Percentiles rank a stretch among this genome's conserved stretches.
Evolutionary conservation across 2,888 invertebrate genomes (phyloP).

Genomic region (Aspidiotus destructor): DNA sequence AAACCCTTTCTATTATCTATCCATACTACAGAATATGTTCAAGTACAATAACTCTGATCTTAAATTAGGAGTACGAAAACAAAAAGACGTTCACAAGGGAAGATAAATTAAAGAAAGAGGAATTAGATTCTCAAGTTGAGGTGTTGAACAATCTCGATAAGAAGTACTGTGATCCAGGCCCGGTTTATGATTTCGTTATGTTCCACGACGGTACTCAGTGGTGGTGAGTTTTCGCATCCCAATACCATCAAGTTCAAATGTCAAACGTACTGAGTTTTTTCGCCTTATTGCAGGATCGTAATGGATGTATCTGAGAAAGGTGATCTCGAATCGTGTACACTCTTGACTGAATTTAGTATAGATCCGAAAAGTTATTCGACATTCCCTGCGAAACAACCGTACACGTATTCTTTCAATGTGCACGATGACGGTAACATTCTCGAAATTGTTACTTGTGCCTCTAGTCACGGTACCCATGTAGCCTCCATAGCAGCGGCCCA

Average conservation of each 20-base stretch:
- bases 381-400: conserved; percentile 65
- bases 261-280: background rate
- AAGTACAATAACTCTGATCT: too few species aligned
- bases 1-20: too few species aligned
- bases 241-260: background rate
- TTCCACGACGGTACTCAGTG: conserved; percentile 87
- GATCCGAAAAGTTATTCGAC: conserved; percentile 61
- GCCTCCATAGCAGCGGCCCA: conserved; percentile 89
- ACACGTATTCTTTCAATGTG: conserved; percentile 85
- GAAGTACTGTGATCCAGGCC: conserved; percentile 76
- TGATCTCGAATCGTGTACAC: conserved; percentile 62
- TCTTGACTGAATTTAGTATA: conserved; percentile 70
- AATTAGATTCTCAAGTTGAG: conserved; percentile 77
- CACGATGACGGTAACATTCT: conserved; percentile 80
- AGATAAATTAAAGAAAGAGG: conserved; percentile 55
- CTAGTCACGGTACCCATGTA: conserved; percentile 95
- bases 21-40: too few species aligned
- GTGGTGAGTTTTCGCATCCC: conserved; percentile 50
- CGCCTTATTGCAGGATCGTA: conserved; percentile 53
- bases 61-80: conserved; percentile 18
- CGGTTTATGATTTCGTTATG: conserved; percentile 84
- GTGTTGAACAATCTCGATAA: conserved; percentile 73
- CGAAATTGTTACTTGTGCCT: conserved; percentile 89
- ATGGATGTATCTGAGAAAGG: conserved; percentile 76
- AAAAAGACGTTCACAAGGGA: conserved; percentile 24